phyloP scores from a whole-genome alignment of 1,140 invertebrate species.

The Cyclargus thomasi region DNA sequence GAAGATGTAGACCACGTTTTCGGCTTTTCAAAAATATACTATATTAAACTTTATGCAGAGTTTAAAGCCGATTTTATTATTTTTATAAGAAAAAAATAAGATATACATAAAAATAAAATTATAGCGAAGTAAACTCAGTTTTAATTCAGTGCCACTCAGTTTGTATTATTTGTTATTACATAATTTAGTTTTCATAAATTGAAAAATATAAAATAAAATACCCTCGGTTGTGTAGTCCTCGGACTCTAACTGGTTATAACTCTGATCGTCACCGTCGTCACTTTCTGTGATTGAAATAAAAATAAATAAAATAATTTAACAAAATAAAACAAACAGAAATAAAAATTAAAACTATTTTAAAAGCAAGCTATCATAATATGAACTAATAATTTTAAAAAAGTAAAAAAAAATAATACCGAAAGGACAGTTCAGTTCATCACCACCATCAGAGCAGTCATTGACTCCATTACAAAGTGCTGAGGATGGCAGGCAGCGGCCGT shows the following conservation, averaged over 20 bases:
- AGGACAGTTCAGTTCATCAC: constrained; percentile 43
- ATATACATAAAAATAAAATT: too few relatives aligned
- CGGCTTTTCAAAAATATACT: too few relatives aligned
- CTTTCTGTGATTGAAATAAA: not conserved
- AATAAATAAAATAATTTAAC: not conserved
- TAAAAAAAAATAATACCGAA: constrained; percentile 16
- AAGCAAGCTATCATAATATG: not conserved
- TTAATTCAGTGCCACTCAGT: too few relatives aligned
- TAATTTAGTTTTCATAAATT: not conserved
- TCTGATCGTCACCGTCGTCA: not conserved
- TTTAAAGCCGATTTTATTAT: too few relatives aligned
- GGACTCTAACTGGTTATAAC: not conserved
- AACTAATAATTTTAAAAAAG: constrained; percentile 7
- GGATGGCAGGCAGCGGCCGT: constrained; percentile 41
- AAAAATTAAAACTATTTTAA: not conserved
- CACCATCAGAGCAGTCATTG: constrained; percentile 44
- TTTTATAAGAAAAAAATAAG: too few relatives aligned
- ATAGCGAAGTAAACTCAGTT: too few relatives aligned
- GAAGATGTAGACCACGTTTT: too few relatives aligned
- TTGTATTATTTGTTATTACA: not conserved
- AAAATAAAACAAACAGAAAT: not conserved
- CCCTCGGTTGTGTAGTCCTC: not conserved
- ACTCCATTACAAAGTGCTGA: constrained; percentile 35
- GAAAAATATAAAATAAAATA: not conserved
- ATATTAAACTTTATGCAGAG: too few relatives aligned